Conservation (phyloP, 1,140 invertebrate genomes). For the Drosophila pandora region DNA sequence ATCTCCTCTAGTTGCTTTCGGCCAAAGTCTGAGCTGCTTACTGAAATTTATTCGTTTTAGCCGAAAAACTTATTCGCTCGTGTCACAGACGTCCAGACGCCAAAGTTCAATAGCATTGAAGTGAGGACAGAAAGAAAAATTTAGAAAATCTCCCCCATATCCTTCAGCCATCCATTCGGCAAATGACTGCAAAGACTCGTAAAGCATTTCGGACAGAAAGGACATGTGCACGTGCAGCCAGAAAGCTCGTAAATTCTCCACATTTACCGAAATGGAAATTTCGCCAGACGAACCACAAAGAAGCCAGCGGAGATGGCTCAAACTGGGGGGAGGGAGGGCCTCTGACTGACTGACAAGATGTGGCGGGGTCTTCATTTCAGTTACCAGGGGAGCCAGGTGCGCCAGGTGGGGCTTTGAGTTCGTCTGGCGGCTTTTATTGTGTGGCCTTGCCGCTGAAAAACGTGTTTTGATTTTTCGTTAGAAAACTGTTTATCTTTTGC, state of each 20-base stretch:
- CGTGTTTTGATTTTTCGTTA: slow-evolving; percentile 41
- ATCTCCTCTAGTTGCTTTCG: slow-evolving; percentile 4
- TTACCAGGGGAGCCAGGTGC: slow-evolving; percentile 29
- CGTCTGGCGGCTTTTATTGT: slow-evolving; percentile 26
- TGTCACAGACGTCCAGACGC: slow-evolving; percentile 54
- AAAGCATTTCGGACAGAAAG: slow-evolving; percentile 60
- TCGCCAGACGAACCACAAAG: slow-evolving; percentile 44
- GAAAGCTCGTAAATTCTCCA: slow-evolving; percentile 64
- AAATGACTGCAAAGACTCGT: slow-evolving; percentile 50
- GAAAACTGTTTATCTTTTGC: slow-evolving; percentile 42
- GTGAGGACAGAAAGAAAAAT: slow-evolving; percentile 38
- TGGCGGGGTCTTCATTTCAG: slow-evolving; percentile 23
- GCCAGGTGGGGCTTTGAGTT: slow-evolving; percentile 14
- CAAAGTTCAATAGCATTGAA: slow-evolving; percentile 69
- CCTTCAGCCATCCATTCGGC: slow-evolving; percentile 1
- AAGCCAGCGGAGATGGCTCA: slow-evolving; percentile 13
- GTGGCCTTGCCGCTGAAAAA: slow-evolving; percentile 48
- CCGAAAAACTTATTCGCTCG: slow-evolving; percentile 54
- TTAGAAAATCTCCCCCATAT: slow-evolving; percentile 25
- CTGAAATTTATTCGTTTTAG: slow-evolving; percentile 24
- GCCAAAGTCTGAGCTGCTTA: slow-evolving; percentile 18
- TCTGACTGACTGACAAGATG: slow-evolving; percentile 37
- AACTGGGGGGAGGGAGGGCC: neutral
- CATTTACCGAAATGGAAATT: slow-evolving; percentile 77
- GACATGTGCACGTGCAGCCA: slow-evolving; percentile 70